These are phyloP conservation scores for Plecturocebus donacophilus DNA, from an alignment of 2,113 vertebrate genomes.

Conservation along the genomic window DNA sequence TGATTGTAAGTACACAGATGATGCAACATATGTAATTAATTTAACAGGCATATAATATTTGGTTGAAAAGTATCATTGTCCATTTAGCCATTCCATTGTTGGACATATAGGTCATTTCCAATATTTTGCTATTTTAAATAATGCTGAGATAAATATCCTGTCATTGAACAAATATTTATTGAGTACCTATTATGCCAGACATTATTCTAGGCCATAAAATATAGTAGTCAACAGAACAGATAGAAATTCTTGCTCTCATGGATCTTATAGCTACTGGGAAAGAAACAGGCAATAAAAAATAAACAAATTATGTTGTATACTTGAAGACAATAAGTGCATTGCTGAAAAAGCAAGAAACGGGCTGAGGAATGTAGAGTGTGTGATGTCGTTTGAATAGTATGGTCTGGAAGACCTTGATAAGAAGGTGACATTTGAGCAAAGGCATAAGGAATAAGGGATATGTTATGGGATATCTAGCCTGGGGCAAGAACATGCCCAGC, in stretches of 20 bases:
- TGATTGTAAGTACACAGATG: background rate
- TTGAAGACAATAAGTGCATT: background rate
- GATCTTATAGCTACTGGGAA: background rate
- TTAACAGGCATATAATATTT: background rate
- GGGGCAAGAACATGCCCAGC: background rate
- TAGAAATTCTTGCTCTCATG: background rate
- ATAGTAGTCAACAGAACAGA: background rate
- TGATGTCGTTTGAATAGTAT: background rate
- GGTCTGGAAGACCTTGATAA: background rate
- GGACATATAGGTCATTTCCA: background rate
- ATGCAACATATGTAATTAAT: background rate
- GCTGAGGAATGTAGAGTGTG: background rate
- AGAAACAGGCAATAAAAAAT: slow-evolving; percentile 17
- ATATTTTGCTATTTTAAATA: slow-evolving; percentile 4
- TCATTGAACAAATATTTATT: slow-evolving; percentile 37
- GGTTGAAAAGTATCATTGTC: background rate
- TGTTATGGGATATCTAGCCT: background rate
- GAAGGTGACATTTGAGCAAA: background rate
- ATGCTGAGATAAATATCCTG: background rate
- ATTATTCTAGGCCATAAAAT: slow-evolving; percentile 6
- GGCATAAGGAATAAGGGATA: background rate
- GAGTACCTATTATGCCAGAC: background rate
- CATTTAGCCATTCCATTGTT: background rate
- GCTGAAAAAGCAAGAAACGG: background rate
- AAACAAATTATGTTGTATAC: background rate